A percentile compares a stretch with the other conserved stretches of the same genome.
These are phyloP conservation scores for Polydrusus cervinus DNA, from an alignment of 2,888 invertebrate genomes.

Conservation along the genomic window DNA sequence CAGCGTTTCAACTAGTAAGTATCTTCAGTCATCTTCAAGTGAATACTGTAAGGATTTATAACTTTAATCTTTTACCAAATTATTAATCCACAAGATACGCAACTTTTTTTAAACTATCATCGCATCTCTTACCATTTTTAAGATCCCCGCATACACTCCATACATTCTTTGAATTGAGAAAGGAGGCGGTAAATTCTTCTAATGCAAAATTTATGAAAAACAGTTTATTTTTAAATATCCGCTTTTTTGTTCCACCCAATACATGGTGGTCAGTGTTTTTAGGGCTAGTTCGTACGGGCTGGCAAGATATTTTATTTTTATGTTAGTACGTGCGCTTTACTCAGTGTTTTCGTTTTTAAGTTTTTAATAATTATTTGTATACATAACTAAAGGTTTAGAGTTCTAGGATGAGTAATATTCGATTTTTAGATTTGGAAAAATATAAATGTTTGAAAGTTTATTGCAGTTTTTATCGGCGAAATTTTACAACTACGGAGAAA, in stretches of 20 bases:
- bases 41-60: too few relatives aligned
- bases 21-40: too few relatives aligned
- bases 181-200: too few relatives aligned
- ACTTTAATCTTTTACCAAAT: too few relatives aligned
- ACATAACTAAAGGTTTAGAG: constrained; percentile 51
- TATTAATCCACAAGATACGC: too few relatives aligned
- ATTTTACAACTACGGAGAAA: background rate
- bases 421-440: constrained; percentile 56
- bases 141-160: too few relatives aligned
- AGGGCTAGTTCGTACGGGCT: background rate
- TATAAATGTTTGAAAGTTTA: constrained; percentile 54
- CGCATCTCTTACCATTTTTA: too few relatives aligned
- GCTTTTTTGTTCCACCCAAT: constrained; percentile 6
- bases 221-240: constrained; percentile 4
- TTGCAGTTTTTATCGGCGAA: constrained; percentile 20
- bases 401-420: constrained; percentile 52
- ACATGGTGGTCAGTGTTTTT: constrained; percentile 19
- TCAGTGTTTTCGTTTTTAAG: constrained; percentile 34
- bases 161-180: too few relatives aligned
- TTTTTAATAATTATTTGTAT: constrained; percentile 51
- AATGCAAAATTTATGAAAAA: background rate
- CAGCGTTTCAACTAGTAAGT: too few relatives aligned
- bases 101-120: too few relatives aligned
- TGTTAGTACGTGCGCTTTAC: constrained; percentile 50
- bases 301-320: constrained; percentile 53